Evolutionary conservation across 2,113 vertebrate genomes (phyloP), one percentile per base, ranked within the genome.

Genomic region (Orthonyx spaldingii): DNA sequence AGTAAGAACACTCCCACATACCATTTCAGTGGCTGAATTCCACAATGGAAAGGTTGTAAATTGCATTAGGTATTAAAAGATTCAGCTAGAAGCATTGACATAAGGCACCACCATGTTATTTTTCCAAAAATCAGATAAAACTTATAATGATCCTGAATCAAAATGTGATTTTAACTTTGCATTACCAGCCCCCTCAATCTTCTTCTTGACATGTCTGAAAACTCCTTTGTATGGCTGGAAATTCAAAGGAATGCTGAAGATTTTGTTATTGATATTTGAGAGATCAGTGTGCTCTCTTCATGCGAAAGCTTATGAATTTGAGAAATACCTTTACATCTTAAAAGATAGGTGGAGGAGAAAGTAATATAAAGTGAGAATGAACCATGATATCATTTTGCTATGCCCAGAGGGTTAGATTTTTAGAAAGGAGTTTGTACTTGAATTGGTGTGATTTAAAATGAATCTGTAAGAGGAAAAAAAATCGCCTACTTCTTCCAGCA

Each of bases 91-190:
- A 94, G 93, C 42, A 8, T 42, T 94, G 81, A 89, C 79, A 94
- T 89, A 89, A 60, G 75, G 95, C 23, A 24, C 22, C 0, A 4
- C n/a, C 90, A 74, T 59, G 69, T 91, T 97, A 84, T 95, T 97
- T 96, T 97, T 97, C 87, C 75, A 95, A 90, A 95, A 97, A 90
- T 85, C 57, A 50, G 75, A 37, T 74, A 94, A 95, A 96, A 96
- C 61, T 42, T 92, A 68, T 72, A 66, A 89, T 63, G 47, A 90
- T 83, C 90, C 85, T 94, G 87, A 88, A 91, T 85, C 23, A 89
- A 94, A 97, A 95, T 90, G 63, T 93, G 56, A 8, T 89, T 95
- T 95, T 59, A 74, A 82, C 49, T 64, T 91, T 89, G 32, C 70
- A 50, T 68, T 90, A 60, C 32, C 82, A 59, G 61, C n/a, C 10